phyloP scores from a whole-genome alignment of 2,113 vertebrate genomes.

The Myrmophylax atrothorax region DNA sequence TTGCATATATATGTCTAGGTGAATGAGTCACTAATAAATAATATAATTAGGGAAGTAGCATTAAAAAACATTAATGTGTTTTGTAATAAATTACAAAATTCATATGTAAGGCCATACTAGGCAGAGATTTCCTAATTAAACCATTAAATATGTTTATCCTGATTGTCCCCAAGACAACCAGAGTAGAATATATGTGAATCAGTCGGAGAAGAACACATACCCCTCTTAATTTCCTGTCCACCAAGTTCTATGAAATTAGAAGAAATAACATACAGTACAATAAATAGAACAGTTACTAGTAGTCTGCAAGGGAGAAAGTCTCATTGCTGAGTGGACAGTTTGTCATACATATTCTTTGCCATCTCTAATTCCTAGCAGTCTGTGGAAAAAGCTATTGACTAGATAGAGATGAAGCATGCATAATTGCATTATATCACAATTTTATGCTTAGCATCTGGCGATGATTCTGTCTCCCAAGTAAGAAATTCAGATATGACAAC shows the following conservation, averaged over 20 bases:
- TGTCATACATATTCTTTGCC: background rate
- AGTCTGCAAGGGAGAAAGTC: background rate
- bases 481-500: slow-evolving; percentile 25
- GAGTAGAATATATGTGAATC: background rate
- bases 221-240: background rate
- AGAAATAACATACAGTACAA: background rate
- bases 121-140: background rate
- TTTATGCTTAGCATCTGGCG: slow-evolving; percentile 25
- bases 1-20: background rate
- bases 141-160: background rate
- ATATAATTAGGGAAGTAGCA: background rate
- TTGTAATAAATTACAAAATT: background rate
- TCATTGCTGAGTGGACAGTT: background rate
- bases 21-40: background rate
- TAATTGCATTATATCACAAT: slow-evolving; percentile 38
- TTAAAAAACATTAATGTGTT: background rate
- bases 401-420: background rate
- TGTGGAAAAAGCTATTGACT: background rate
- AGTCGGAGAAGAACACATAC: background rate
- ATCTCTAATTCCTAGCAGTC: background rate
- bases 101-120: background rate
- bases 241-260: background rate
- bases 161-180: background rate
- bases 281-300: background rate
- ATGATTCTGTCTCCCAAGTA: background rate